phyloP scores from a whole-genome alignment of 2,113 vertebrate genomes.

The Pholis gunnellus region DNA sequence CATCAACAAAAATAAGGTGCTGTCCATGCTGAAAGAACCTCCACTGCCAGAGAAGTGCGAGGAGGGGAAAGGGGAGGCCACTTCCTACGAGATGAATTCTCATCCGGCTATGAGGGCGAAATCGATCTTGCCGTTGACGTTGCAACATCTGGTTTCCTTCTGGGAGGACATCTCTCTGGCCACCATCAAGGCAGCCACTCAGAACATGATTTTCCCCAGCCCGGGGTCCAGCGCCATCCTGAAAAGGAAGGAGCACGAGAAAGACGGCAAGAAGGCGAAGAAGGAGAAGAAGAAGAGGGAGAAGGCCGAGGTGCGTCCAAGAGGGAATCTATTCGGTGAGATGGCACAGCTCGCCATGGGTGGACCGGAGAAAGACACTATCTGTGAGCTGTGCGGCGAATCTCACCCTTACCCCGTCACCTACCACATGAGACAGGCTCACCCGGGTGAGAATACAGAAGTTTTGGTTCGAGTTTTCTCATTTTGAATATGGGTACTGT shows the following conservation, averaged over 20 bases:
- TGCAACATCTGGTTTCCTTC: conserved; percentile 97
- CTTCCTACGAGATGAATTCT: conserved; percentile 89
- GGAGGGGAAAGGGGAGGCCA: conserved; percentile 90
- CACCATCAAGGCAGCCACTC: conserved; percentile 97
- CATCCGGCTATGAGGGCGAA: conserved; percentile 87
- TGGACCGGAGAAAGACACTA: conserved; percentile 98
- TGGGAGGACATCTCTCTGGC: conserved; percentile 99
- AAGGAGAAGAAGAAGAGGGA: conserved; percentile 99
- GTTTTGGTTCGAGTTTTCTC: background rate
- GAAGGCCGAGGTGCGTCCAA: conserved; percentile 93
- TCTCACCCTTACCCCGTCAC: conserved; percentile 98
- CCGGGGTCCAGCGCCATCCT: conserved; percentile 96
- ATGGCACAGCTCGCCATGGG: conserved; percentile 98
- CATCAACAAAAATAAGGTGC: conserved; percentile 99
- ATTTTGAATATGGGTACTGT: background rate
- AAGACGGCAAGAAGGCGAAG: conserved; percentile 94
- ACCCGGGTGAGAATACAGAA: conserved; percentile 89
- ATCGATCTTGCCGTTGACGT: conserved; percentile 93
- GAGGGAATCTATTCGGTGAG: conserved; percentile 98
- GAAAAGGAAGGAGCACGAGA: conserved; percentile 97
- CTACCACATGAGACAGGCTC: conserved; percentile 98
- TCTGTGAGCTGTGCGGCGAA: conserved; percentile 97
- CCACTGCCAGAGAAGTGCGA: conserved; percentile 97
- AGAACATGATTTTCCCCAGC: conserved; percentile 99
- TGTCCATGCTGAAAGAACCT: conserved; percentile 98